Conservation (phyloP, 35 echinoderm and acorn worm genomes). For the Strongylocentrotus purpuratus region DNA sequence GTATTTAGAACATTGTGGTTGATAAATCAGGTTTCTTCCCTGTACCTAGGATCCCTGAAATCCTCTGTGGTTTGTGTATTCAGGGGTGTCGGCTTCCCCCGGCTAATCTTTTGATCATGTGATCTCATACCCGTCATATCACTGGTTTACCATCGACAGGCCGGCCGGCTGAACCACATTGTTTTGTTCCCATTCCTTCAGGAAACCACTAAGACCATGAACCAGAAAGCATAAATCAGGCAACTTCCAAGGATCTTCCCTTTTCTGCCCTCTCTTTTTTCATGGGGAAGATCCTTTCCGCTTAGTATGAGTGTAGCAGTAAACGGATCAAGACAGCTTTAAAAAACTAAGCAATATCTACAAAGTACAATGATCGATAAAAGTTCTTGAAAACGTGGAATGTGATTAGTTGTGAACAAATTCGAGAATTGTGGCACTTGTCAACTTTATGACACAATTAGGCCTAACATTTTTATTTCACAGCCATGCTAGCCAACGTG, state of each 20-base stretch:
- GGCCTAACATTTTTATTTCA: too few species aligned
- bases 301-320: too few species aligned
- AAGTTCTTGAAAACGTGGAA: too few species aligned
- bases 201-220: background rate
- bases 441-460: too few species aligned
- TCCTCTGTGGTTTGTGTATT: slow-evolving; percentile 17
- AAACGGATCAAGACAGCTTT: too few species aligned
- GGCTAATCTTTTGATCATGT: background rate
- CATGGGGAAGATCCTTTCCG: too few species aligned
- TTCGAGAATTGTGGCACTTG: too few species aligned
- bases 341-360: too few species aligned
- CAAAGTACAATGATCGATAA: too few species aligned
- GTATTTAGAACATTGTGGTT: background rate
- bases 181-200: background rate
- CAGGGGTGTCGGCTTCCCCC: background rate
- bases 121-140: background rate
- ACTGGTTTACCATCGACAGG: background rate
- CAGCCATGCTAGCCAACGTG: too few species aligned
- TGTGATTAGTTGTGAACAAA: too few species aligned
- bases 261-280: background rate
- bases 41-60: background rate
- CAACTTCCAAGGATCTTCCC: background rate
- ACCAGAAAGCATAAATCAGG: background rate
- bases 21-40: background rate
- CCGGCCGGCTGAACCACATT: background rate